Conservation (phyloP, 2,797 vertebrate genomes). For the Thaleichthys pacificus region DNA sequence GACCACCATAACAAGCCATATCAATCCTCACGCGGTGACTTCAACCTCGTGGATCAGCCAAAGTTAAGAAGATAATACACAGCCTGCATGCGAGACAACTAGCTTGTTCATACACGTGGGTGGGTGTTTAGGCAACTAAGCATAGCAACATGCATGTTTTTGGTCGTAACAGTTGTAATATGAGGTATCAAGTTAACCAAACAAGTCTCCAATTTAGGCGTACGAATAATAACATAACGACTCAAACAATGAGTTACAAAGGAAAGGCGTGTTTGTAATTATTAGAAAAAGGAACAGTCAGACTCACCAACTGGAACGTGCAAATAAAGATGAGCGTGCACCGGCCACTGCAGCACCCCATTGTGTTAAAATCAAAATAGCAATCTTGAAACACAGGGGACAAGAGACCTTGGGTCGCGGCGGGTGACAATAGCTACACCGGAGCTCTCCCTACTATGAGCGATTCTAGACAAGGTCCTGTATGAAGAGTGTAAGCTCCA, state of each 20-base stretch:
- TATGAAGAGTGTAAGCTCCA: slow-evolving; percentile 8
- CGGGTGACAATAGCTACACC: slow-evolving; percentile 4
- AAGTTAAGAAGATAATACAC: not conserved
- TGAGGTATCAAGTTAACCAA: not conserved
- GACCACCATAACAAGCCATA: not conserved
- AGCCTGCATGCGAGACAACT: not conserved
- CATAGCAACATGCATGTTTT: not conserved
- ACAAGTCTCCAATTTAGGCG: not conserved
- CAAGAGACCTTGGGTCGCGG: slow-evolving; percentile 19
- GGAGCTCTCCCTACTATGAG: slow-evolving; percentile 30
- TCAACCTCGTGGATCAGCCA: not conserved
- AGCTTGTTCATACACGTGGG: not conserved
- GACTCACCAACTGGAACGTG: slow-evolving; percentile 88
- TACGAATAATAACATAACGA: not conserved
- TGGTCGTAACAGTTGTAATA: not conserved
- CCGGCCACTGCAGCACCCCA: slow-evolving; percentile 89
- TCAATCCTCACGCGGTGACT: slow-evolving; percentile 11
- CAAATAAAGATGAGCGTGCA: slow-evolving; percentile 87
- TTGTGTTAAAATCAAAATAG: slow-evolving; percentile 64
- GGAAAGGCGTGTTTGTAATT: not conserved
- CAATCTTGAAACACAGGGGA: slow-evolving; percentile 35
- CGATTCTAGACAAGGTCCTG: slow-evolving; percentile 53
- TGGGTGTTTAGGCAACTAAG: not conserved
- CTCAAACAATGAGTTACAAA: slow-evolving; percentile 19
- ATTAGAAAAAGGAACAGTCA: not conserved